Evolutionary conservation across 2,888 invertebrate genomes (phyloP), one percentile per base, ranked within the genome.

Genomic region (Lasioglossum marginatum): DNA sequence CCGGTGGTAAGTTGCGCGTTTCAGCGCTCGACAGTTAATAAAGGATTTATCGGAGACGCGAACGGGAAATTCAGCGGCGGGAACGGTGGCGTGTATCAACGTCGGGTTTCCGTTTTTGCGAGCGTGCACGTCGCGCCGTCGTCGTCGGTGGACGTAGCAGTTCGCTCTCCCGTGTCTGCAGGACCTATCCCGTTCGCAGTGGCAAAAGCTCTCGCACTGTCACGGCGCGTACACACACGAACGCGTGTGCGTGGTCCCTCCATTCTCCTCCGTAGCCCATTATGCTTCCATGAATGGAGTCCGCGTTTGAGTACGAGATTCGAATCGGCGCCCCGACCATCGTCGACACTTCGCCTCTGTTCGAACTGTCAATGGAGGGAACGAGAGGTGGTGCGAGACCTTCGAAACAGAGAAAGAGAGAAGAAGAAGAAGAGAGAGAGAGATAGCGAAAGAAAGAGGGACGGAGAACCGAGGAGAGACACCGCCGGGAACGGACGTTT

Each of bases 291-390:
- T 92, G 91, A 92, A 92, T 92, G 91, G 91, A 86, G 86, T 91
- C 86, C 91, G 85, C 91, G 92, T 91, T 92, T 88, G 91, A 92
- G 90, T 89, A 92, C 89, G 89, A 90, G 90, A 91, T 92, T 92
- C 89, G 90, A 90, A 92, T 92, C 91, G 92, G 87, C 88, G 82
- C 90, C 90, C 88, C 91, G 88, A 85, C 90, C 90, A 88, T 83
- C 87, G 86, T 85, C 91, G 91, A 92, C 92, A 92, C 91, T 91
- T 91, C 87, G 91, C 90, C 86, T 87, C 91, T 91, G 91, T 91
- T 92, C 92, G 87, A 91, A 86, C 90, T 88, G 91, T 92, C 91
- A 91, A 91, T 91, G 89, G 88, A 77, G 86, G 79, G 89, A 80
- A 19, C 66, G 34, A 34, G 66, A 34, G 76, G 8, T 27, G 6